phyloP scores from a whole-genome alignment of 2,888 invertebrate genomes.

The Serripes groenlandicus region DNA sequence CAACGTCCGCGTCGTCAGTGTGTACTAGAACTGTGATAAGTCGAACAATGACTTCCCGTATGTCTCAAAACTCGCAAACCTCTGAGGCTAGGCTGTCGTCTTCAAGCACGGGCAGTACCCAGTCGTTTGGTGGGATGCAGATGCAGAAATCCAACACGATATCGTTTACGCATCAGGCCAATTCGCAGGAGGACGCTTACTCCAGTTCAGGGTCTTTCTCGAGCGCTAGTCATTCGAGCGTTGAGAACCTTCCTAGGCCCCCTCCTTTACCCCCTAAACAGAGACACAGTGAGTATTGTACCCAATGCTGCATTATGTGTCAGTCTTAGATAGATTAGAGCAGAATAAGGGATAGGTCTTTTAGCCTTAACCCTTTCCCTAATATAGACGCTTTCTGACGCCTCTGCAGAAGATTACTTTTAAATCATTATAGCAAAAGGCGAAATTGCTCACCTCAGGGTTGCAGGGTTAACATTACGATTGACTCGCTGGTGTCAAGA shows the following conservation, averaged over 20 bases:
- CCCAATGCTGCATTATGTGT: not conserved
- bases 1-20: constrained; percentile 49
- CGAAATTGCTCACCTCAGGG: too few relatives aligned
- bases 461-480: too few relatives aligned
- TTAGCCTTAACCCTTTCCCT: too few relatives aligned
- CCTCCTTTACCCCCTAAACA: constrained; percentile 97
- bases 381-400: too few relatives aligned
- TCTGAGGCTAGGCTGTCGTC: constrained; percentile 75
- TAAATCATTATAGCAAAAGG: too few relatives aligned
- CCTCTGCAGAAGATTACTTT: too few relatives aligned
- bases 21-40: constrained; percentile 67
- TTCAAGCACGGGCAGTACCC: constrained; percentile 72
- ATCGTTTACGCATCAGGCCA: constrained; percentile 74
- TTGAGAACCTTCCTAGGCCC: constrained; percentile 82
- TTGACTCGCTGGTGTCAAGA: too few relatives aligned
- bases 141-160: constrained; percentile 74
- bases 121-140: constrained; percentile 73
- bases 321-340: too few relatives aligned
- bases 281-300: constrained; percentile 93
- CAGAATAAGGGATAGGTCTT: too few relatives aligned
- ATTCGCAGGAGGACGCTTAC: constrained; percentile 82
- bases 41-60: constrained; percentile 67
- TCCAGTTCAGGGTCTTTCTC: constrained; percentile 83
- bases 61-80: constrained; percentile 57
- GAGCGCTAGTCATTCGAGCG: constrained; percentile 80